Conservation (phyloP, 2,888 invertebrate species). For the Nomada ruficornis region DNA sequence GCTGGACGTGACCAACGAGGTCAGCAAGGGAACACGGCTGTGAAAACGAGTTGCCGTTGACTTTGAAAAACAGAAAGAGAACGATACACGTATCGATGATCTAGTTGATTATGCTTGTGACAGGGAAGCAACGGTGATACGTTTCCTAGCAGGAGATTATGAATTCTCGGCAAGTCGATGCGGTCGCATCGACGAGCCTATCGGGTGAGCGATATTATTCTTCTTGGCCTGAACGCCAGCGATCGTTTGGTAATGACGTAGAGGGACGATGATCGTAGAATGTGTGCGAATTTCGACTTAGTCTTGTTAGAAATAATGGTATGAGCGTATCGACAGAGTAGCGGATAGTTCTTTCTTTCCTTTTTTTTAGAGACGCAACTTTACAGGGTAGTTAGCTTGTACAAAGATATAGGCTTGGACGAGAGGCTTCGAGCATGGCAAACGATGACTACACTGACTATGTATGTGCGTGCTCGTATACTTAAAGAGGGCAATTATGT, state of each 20-base stretch:
- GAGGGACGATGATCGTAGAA: background rate
- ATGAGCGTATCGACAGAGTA: no score
- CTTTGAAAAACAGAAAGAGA: no score
- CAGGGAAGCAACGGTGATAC: background rate
- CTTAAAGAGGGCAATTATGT: slow-evolving; percentile 27
- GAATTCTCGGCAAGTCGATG: no score
- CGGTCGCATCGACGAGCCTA: background rate
- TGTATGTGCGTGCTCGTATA: background rate
- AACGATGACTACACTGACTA: background rate
- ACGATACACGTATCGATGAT: background rate
- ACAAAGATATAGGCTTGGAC: slow-evolving; percentile 28
- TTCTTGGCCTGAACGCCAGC: background rate
- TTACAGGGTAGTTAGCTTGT: slow-evolving; percentile 43
- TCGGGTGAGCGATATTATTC: background rate
- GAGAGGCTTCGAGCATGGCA: background rate
- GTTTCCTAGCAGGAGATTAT: background rate
- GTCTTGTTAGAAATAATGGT: no score
- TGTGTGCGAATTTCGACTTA: no score
- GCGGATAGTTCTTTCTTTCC: no score
- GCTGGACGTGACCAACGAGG: slow-evolving; percentile 81
- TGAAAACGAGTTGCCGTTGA: slow-evolving; percentile 55
- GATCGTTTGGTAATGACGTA: background rate
- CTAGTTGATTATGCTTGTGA: background rate
- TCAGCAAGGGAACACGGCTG: slow-evolving; percentile 81
- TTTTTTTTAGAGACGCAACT: background rate